A percentile compares a stretch with the other conserved stretches of the same genome.
These are phyloP conservation scores for Encarsia formosa DNA, from an alignment of 2,888 invertebrate genomes.

Conservation along the genomic window DNA sequence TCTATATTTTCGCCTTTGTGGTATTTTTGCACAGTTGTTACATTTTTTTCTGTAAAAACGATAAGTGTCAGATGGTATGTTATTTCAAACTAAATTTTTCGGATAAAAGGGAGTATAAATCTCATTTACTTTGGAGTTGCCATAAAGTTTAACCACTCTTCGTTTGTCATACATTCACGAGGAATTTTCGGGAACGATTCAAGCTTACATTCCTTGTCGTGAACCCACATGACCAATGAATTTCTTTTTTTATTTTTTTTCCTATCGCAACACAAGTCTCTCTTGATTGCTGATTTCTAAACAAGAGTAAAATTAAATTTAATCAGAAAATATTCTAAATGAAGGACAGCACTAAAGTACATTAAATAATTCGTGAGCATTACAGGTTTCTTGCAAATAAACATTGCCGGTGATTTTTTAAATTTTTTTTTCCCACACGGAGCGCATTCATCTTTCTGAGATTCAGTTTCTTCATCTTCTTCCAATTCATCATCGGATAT, in stretches of 20 bases:
- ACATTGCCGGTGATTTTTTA: not conserved
- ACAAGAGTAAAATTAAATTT: not conserved
- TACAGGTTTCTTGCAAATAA: conserved; percentile 4
- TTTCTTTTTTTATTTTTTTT: conserved; percentile 1
- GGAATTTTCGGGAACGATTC: conserved; percentile 34
- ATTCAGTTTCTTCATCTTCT: too few species aligned
- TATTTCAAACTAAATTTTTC: not conserved
- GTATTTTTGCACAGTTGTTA: conserved; percentile 30
- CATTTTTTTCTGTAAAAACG: conserved; percentile 33
- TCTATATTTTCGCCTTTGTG: conserved; percentile 26
- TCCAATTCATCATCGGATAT: too few species aligned
- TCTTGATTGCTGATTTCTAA: not conserved
- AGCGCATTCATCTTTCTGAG: conserved; percentile 18
- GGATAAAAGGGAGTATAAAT: not conserved
- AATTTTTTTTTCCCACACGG: not conserved
- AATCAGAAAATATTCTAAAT: not conserved
- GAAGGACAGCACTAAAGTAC: not conserved
- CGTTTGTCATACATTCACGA: conserved; percentile 38
- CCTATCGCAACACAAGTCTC: conserved; percentile 7
- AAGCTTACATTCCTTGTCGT: conserved; percentile 31
- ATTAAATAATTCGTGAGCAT: not conserved
- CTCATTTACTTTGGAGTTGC: conserved; percentile 36
- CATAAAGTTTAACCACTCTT: conserved; percentile 38
- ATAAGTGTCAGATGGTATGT: too few species aligned
- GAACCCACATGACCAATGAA: conserved; percentile 33